Percentiles rank a stretch among this genome's conserved stretches.
These are phyloP conservation scores for Fratercula arctica DNA, from an alignment of 2,797 vertebrate genomes.

Conservation along the genomic window DNA sequence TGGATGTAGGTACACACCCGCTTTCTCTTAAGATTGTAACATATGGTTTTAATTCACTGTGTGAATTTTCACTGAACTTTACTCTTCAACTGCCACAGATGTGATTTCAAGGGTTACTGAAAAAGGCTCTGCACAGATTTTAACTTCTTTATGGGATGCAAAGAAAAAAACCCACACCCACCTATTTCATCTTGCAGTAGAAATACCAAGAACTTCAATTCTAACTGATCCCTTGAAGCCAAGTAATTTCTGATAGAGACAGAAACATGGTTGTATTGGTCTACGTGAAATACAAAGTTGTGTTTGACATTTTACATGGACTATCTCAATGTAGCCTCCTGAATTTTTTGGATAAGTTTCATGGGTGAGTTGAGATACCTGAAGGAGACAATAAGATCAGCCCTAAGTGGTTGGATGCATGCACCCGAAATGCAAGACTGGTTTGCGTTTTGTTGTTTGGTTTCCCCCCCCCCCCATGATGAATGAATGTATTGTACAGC, in stretches of 20 bases:
- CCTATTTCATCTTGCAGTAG: neutral
- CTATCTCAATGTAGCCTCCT: neutral
- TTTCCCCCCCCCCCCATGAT: neutral
- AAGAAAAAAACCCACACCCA: neutral
- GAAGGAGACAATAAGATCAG: neutral
- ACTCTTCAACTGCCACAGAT: neutral
- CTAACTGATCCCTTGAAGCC: neutral
- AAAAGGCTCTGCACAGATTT: neutral
- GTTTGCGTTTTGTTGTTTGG: too few relatives aligned
- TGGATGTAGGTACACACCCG: neutral
- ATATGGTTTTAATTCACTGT: neutral
- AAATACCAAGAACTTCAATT: neutral
- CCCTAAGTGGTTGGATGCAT: neutral
- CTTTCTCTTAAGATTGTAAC: neutral
- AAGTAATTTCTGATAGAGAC: neutral
- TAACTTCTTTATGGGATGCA: neutral
- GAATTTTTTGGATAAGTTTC: neutral
- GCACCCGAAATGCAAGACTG: neutral
- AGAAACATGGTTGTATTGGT: neutral
- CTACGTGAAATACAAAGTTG: neutral
- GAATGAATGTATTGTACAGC: neutral
- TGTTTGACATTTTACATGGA: neutral
- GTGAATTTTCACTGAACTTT: conserved; percentile 1
- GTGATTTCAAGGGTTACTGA: neutral
- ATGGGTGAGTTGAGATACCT: neutral